Conservation (phyloP, 92 coral and sea anemone genomes). For the Palythoa grandiflora region DNA sequence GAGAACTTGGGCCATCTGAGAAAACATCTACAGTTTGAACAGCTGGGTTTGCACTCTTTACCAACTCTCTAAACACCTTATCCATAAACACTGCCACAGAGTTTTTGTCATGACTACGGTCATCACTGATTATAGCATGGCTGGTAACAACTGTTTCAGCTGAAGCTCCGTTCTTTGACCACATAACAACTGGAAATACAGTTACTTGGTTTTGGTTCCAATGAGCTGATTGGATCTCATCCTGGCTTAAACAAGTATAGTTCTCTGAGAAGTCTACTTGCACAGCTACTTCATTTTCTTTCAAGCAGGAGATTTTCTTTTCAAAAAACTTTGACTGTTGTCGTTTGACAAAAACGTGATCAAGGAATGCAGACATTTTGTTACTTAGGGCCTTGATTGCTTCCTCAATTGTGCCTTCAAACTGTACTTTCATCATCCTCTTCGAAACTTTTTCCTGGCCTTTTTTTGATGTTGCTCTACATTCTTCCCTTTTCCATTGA, state of each 20-base stretch:
- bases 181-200: constrained; percentile 34
- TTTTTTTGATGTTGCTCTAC: background rate
- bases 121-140: constrained; percentile 64
- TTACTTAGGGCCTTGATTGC: constrained; percentile 17
- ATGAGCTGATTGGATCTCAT: constrained; percentile 60
- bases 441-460: constrained; percentile 2
- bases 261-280: constrained; percentile 73
- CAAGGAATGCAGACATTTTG: constrained; percentile 56
- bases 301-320: constrained; percentile 39
- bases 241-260: constrained; percentile 47
- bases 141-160: background rate
- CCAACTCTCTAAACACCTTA: constrained; percentile 4
- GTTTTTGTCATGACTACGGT: background rate
- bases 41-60: constrained; percentile 14
- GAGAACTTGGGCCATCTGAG: constrained; percentile 13
- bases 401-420: constrained; percentile 53
- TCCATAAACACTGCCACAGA: constrained; percentile 1
- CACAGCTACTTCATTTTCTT: constrained; percentile 43
- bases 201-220: constrained; percentile 61
- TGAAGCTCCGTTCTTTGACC: constrained; percentile 7
- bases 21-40: constrained; percentile 7
- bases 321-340: constrained; percentile 61
- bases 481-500: constrained; percentile 54
- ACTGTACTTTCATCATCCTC: constrained; percentile 50
- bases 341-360: constrained; percentile 57